Evolutionary conservation across 2,113 vertebrate species (phyloP).

Genomic region (Lagopus muta): DNA sequence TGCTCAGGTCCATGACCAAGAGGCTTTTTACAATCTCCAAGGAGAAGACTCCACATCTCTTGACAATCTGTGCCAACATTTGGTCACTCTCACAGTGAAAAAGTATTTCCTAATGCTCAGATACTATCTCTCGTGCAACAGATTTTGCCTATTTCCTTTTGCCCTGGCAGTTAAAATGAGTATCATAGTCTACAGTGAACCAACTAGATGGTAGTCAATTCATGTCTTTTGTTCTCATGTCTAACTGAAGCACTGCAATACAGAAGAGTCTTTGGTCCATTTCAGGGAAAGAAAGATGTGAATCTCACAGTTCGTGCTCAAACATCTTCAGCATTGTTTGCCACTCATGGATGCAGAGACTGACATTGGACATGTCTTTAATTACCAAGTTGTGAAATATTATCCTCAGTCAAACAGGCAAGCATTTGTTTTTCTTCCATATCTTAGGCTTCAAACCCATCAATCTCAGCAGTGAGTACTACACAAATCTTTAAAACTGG

Average conservation of each 20-base stretch:
- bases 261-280: background rate
- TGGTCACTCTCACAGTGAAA: background rate
- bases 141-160: background rate
- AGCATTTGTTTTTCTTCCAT: background rate
- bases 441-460: background rate
- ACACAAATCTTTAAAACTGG: conserved; percentile 2
- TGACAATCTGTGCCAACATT: background rate
- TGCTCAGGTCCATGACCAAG: background rate
- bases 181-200: background rate
- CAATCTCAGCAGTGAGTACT: background rate
- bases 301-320: background rate
- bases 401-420: background rate
- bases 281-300: background rate
- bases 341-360: background rate
- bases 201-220: background rate
- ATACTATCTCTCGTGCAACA: background rate
- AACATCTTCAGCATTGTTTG: background rate
- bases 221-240: background rate
- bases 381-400: background rate
- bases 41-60: background rate
- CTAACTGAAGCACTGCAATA: background rate
- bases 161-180: background rate
- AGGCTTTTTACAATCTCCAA: background rate
- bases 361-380: background rate
- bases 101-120: background rate